Percentiles rank a stretch among this genome's conserved stretches.
Conservation (phyloP, 2,888 invertebrate species). For the Agonopterix alstromeriana region DNA sequence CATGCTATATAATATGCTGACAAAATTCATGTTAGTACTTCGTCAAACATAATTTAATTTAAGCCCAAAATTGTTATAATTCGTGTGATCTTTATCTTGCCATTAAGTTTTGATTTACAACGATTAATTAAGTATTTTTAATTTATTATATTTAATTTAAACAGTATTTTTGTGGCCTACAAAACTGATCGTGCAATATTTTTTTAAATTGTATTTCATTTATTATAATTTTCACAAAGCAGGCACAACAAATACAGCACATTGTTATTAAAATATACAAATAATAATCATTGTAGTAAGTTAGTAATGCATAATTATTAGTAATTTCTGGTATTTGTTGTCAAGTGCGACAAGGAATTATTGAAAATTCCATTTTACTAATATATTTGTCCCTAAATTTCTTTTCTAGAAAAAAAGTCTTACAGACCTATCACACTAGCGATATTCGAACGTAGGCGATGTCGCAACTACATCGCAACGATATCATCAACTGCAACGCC, state of each 20-base stretch:
- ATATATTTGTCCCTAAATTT: too few species aligned
- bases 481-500: too few species aligned
- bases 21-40: too few species aligned
- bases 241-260: conserved; percentile 23
- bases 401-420: too few species aligned
- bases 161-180: conserved; percentile 30
- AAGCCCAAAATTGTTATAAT: conserved; percentile 4
- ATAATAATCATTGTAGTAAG: conserved; percentile 7
- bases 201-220: conserved; percentile 9
- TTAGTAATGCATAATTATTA: conserved; percentile 5
- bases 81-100: conserved; percentile 32
- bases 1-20: too few species aligned
- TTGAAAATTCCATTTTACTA: too few species aligned
- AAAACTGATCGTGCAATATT: conserved; percentile 37
- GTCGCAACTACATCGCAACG: too few species aligned
- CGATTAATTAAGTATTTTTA: conserved; percentile 21
- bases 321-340: background rate
- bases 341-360: background rate
- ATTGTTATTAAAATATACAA: background rate
- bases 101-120: conserved; percentile 35
- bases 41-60: too few species aligned
- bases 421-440: too few species aligned
- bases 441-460: too few species aligned
- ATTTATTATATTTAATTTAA: conserved; percentile 5
- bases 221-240: background rate